Base-by-base conservation (phyloP, 2,888 invertebrate genomes). In the Antheraea assamensis region DNA sequence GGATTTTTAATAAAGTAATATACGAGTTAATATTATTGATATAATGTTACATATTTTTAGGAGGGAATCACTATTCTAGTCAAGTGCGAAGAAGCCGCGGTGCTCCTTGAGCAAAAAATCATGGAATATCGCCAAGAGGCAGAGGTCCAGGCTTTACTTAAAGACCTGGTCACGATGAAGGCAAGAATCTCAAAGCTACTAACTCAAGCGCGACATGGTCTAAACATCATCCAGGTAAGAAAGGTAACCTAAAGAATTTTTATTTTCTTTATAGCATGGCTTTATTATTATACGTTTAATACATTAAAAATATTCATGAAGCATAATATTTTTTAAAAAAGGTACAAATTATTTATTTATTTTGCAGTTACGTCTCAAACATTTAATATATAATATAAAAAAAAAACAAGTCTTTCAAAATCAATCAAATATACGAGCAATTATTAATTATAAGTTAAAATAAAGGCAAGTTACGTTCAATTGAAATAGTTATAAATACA, bases 141-240 rank as follows among this genome's bases (percentile, higher is more conserved):
- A 64, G 97, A 97, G 82, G 95, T 95, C 27, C 95, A 96, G 83
- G 87, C 88, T 49, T 88, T 97, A 75, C 88, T 95, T 35, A 92
- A 93, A 71, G 95, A 95, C 75, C 88, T 97, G 74, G 90, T 95
- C 30, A 91, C 94, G 71, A 95, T 97, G 82, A 95, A 95, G 80
- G 95, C 96, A 71, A 95, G 96, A 78, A 96, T 97, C 76, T 93
- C 95, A 72, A 95, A 95, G 74, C 93, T 98, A 61, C 87, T 97
- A 73, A 93, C 95, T 1, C 96, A 97, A 83, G 96, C 97, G 0
- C 95, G 97, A 73, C 96, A 96, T 85, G 97, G 97, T 76, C 95
- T 96, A 61, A 88, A 81, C 80, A 90, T 91, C 88, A 92, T 95
- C 88, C 88, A 95, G 94, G 95, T 95, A 92, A 93, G 90, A 81